Base-by-base conservation (phyloP, 1,140 invertebrate genomes). In the Solenopsis fugax region DNA sequence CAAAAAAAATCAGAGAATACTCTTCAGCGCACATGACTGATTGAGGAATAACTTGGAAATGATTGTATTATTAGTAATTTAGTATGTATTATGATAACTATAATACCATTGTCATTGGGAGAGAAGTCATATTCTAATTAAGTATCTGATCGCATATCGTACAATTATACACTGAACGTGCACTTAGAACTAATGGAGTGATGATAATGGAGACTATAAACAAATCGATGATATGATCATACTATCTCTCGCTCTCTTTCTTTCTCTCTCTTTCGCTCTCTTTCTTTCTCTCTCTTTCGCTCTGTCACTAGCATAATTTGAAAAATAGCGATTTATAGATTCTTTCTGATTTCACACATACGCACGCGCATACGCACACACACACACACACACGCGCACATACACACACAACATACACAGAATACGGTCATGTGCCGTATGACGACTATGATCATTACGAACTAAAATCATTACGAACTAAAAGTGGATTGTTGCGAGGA, bases 401-500 rank as follows among this genome's bases (percentile, higher is more conserved):
- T n/a, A n/a, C 34, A 41, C 2, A 56, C n/a, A 21, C n/a, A 56
- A 54, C 34, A 48, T 67, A 67, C 18, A 80, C n/a, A 29, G 7
- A 9, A 58, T 52, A 58, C 41, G 12, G 12, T 41, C 13, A n/a
- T 29, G 64, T 24, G 41, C 37, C 24, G 12, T 13, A 21, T 29
- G 41, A 37, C 48, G 34, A 50, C 13, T 45, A 34, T 13, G 37
- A n/a, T n/a, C n/a, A n/a, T n/a, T n/a, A n/a, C n/a, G n/a, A n/a
- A n/a, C n/a, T 52, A 90, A 88, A 84, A 84, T 89, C 58, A 92
- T 92, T 94, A 93, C 21, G 93, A 93, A 82, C 91, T 93, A 58
- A 90, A 94, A 67, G 93, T 91, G 64, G 93, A 93, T 56, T 90
- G 92, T 50, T 90, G 92, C 87, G 93, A 93, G 87, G 93, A 94